phyloP scores from a whole-genome alignment of 2,113 vertebrate species.

The Tenrec ecaudatus region DNA sequence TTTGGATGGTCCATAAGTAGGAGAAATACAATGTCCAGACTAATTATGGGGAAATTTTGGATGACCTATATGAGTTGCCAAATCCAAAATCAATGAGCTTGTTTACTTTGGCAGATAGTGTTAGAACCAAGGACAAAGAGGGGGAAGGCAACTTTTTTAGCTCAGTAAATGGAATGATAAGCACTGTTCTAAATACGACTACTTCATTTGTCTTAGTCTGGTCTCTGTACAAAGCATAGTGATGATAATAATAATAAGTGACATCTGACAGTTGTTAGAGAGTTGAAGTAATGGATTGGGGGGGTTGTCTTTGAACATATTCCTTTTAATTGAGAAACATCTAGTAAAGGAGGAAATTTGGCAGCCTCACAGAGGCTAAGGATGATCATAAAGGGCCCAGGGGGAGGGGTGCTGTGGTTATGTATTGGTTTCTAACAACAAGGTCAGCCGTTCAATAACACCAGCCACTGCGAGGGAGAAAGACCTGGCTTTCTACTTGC shows the following conservation, averaged over 20 bases:
- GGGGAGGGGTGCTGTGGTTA: too few species aligned
- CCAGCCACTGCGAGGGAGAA: too few species aligned
- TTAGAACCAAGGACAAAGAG: background rate
- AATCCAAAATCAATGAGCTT: constrained; percentile 29
- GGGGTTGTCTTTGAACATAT: background rate
- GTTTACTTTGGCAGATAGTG: constrained; percentile 18
- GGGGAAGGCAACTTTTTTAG: background rate
- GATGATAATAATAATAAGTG: background rate
- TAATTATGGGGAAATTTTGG: background rate
- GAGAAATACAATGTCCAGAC: background rate
- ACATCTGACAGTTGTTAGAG: background rate
- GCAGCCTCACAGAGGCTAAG: background rate
- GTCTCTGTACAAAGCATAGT: background rate
- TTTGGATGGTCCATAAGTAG: constrained; percentile 63
- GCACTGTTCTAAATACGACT: background rate
- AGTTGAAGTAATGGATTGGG: background rate
- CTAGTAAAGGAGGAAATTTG: background rate
- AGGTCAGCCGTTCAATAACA: too few species aligned
- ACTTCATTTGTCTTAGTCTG: background rate
- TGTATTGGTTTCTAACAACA: too few species aligned
- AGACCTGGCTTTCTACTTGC: too few species aligned
- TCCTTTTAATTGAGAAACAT: background rate
- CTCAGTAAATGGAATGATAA: background rate
- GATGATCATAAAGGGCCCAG: too few species aligned
- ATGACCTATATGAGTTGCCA: background rate